Evolutionary conservation across 2,113 vertebrate genomes (phyloP).

Genomic region (Lynx canadensis): DNA sequence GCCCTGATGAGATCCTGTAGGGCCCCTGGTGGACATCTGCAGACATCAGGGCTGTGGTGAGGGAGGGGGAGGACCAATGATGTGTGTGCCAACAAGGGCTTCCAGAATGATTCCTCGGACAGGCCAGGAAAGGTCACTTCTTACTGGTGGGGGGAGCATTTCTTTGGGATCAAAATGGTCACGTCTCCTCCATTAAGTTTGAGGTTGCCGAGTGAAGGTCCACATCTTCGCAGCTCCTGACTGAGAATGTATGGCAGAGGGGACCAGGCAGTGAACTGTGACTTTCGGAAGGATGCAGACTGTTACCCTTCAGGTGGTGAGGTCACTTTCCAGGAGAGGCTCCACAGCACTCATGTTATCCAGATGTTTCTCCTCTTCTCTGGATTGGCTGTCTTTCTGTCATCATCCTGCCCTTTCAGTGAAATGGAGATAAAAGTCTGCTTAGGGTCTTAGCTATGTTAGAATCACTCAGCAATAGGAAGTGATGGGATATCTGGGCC

Average conservation of each 20-base stretch:
- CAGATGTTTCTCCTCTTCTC: constrained; percentile 45
- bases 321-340: constrained; percentile 1
- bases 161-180: not conserved
- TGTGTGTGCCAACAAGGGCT: not conserved
- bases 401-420: constrained; percentile 22
- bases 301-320: not conserved
- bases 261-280: not conserved
- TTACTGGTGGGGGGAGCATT: not conserved
- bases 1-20: not conserved
- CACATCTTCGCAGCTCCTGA: not conserved
- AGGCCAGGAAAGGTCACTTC: not conserved
- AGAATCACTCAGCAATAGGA: constrained; percentile 31
- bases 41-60: not conserved
- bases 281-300: not conserved
- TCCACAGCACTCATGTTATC: not conserved
- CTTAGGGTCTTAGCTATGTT: not conserved
- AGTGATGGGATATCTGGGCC: not conserved
- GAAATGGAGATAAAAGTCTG: constrained; percentile 45
- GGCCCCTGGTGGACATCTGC: not conserved
- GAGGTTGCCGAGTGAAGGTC: not conserved
- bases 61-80: not conserved
- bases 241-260: not conserved
- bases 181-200: not conserved
- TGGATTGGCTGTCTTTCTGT: not conserved
- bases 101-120: not conserved